Evolutionary conservation across 2,797 vertebrate genomes (phyloP).

Genomic region (Falco columbarius): DNA sequence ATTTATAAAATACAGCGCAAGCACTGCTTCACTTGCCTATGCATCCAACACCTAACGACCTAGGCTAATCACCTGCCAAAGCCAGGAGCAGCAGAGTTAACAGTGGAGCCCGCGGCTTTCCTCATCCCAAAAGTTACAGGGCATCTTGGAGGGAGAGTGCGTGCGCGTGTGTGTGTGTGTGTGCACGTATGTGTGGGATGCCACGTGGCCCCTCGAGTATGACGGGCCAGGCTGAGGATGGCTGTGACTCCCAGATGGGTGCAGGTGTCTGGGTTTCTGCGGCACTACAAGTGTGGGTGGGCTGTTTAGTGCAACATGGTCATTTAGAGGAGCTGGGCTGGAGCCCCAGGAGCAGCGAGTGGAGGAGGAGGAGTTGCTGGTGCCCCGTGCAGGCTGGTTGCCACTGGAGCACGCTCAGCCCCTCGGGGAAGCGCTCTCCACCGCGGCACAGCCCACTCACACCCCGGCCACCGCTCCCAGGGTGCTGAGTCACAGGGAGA

Average conservation of each 20-base stretch:
- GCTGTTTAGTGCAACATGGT: not conserved
- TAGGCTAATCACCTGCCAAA: not conserved
- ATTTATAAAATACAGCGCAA: not conserved
- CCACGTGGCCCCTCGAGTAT: not conserved
- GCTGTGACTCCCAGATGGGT: not conserved
- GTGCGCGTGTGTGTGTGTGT: rapidly evolving
- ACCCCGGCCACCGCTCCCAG: not conserved
- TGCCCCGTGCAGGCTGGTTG: not conserved
- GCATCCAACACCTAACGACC: not conserved
- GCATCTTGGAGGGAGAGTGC: not conserved
- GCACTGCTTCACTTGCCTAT: constrained; percentile 5
- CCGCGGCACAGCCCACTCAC: not conserved
- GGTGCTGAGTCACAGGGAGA: not conserved
- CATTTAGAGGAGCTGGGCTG: not conserved
- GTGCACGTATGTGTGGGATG: not conserved
- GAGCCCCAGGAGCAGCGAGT: not conserved
- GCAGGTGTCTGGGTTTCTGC: constrained; percentile 41
- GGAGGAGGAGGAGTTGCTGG: not conserved
- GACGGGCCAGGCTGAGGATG: not conserved
- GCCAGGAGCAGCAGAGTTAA: not conserved
- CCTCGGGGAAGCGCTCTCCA: not conserved
- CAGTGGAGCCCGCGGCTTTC: not conserved
- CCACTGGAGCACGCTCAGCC: not conserved
- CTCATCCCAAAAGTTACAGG: not conserved
- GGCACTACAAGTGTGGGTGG: not conserved